phyloP scores from a whole-genome alignment of 2,888 invertebrate genomes.

The Nycteola revayana region DNA sequence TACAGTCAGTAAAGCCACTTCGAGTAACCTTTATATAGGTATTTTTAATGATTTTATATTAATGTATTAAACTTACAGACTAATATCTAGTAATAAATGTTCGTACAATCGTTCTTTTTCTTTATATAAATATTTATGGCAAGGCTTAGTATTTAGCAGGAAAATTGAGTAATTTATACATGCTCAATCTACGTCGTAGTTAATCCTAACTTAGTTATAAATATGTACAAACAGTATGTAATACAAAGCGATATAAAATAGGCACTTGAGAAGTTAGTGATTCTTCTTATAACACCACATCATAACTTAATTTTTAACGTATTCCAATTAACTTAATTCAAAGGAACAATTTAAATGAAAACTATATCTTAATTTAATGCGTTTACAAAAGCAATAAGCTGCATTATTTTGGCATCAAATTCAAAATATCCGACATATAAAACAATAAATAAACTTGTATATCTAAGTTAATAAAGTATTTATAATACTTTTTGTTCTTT shows the following conservation, averaged over 20 bases:
- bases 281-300: constrained; percentile 10
- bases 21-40: no score
- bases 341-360: constrained; percentile 25
- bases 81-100: no score
- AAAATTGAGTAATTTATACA: constrained; percentile 9
- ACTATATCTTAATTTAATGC: constrained; percentile 17
- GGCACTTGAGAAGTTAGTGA: constrained; percentile 11
- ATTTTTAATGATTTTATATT: no score
- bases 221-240: constrained; percentile 31
- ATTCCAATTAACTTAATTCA: constrained; percentile 14
- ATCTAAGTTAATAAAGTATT: constrained; percentile 22
- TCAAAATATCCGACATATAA: constrained; percentile 36
- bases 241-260: constrained; percentile 22
- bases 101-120: no score
- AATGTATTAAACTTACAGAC: no score
- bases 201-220: constrained; percentile 30
- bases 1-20: no score
- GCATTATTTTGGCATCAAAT: constrained; percentile 63
- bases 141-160: no score
- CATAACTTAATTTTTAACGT: constrained; percentile 3
- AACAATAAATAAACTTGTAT: constrained; percentile 44
- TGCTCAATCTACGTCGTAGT: constrained; percentile 11
- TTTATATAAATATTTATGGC: no score
- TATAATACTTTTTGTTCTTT: constrained; percentile 18
- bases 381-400: constrained; percentile 29